Base-by-base conservation (phyloP, 2,888 invertebrate genomes). In the Portevinia maculata region DNA sequence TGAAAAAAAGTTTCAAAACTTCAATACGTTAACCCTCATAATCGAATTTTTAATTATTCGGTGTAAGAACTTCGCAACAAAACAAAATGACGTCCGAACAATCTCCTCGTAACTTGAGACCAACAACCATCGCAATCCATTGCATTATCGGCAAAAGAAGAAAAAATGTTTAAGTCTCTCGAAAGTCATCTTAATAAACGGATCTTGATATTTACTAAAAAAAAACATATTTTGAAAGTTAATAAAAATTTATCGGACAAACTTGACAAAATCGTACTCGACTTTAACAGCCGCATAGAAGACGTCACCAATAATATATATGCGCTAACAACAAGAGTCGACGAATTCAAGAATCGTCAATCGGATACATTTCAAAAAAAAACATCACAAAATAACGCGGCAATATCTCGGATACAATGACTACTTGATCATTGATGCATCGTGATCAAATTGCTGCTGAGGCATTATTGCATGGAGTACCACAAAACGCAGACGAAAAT, bases 391-490 rank as follows among this genome's bases (percentile, higher is more conserved):
- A 44, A 44, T 15, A 44, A 44, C 1, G 17, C 19, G 7, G 44
- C 17, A 19, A 17, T 44, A 44, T 44, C 44, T 44, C 44, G 11
- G 15, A 4, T 28, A 2, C 32, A 32, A 9, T 6, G 32, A 32
- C 2, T 9, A 32, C 7, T 21, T 21, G 46, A 24, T 8, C 46
- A 21, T 46, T n/a, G n/a, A 11, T 24, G 46, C 24, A 46, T n/a
- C 46, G 24, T 4, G 46, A 46, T 17, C 46, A 46, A 46, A 46
- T 46, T 46, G 24, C 24, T 21, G 24, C 24, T 21, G 21, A 46
- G 13, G 41, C 17, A 7, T 17, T 41, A 41, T 17, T 41, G 5
- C 17, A 41, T 41, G 41, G 41, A 1, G 41, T 41, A 41, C 41
- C 17, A 6, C 21, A 46, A 32, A 32, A 7, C 8, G 8, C 9